Conservation (phyloP, 2,888 invertebrate genomes). For the Oeneis ivallda region DNA sequence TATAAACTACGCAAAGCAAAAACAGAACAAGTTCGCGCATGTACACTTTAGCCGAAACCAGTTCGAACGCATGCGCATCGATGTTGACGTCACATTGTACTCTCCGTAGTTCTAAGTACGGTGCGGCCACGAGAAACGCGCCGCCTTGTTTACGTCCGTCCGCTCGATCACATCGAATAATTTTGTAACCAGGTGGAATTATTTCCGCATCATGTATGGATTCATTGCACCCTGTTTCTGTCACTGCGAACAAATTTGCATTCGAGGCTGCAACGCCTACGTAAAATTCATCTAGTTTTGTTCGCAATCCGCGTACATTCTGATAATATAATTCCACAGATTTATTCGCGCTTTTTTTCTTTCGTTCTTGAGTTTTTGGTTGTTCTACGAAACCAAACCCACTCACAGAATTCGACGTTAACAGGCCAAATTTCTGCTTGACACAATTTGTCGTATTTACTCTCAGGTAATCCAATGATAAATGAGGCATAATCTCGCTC, state of each 20-base stretch:
- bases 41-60: too few species aligned
- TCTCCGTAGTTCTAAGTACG: too few species aligned
- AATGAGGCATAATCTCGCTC: too few species aligned
- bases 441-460: constrained; percentile 24
- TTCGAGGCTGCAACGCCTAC: constrained; percentile 18
- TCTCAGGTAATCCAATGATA: constrained; percentile 26
- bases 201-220: constrained; percentile 38
- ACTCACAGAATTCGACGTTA: constrained; percentile 30
- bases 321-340: constrained; percentile 29
- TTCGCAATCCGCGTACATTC: constrained; percentile 32
- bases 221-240: constrained; percentile 39
- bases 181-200: constrained; percentile 29
- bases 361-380: constrained; percentile 18
- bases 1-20: too few species aligned
- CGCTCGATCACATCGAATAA: constrained; percentile 28
- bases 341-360: not conserved
- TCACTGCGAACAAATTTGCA: constrained; percentile 41
- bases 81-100: too few species aligned
- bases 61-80: too few species aligned
- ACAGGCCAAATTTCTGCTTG: constrained; percentile 28
- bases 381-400: constrained; percentile 34
- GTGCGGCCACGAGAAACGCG: too few species aligned
- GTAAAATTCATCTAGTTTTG: constrained; percentile 32
- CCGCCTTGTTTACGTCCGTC: too few species aligned
- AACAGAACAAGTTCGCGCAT: too few species aligned